Conservation (phyloP, 1,140 invertebrate species). For the Lysiphlebus fabarum region DNA sequence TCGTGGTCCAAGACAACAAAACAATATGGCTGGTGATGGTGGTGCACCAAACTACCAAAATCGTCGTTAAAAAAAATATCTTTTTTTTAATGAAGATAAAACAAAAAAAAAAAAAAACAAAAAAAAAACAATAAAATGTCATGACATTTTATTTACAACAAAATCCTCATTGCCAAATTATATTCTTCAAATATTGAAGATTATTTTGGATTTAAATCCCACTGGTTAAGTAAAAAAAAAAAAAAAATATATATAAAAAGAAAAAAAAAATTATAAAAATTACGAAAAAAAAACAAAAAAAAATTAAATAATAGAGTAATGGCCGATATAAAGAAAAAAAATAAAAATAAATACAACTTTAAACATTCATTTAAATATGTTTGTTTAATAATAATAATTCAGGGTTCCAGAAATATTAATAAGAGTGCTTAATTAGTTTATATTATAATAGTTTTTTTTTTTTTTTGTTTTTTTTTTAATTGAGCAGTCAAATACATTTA, state of each 20-base stretch:
- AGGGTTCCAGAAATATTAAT: too few relatives aligned
- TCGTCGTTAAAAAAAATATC: constrained; percentile 42
- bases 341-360: too few relatives aligned
- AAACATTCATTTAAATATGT: too few relatives aligned
- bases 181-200: neutral
- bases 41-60: constrained; percentile 45
- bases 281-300: too few relatives aligned
- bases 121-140: neutral
- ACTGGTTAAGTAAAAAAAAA: neutral
- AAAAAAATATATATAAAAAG: neutral
- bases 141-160: neutral
- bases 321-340: too few relatives aligned
- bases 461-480: too few relatives aligned
- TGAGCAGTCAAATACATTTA: too few relatives aligned
- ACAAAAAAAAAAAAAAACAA: constrained; percentile 10
- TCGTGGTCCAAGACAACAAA: constrained; percentile 43
- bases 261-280: neutral
- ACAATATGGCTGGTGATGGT: constrained; percentile 23
- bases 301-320: too few relatives aligned
- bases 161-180: constrained; percentile 18
- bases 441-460: too few relatives aligned
- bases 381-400: too few relatives aligned
- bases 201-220: neutral
- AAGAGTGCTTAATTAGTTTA: too few relatives aligned
- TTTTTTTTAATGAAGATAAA: constrained; percentile 2